Evolutionary conservation across 2,888 invertebrate genomes (phyloP), one percentile per base, ranked within the genome.

Genomic region (Eurytoma adleriae): DNA sequence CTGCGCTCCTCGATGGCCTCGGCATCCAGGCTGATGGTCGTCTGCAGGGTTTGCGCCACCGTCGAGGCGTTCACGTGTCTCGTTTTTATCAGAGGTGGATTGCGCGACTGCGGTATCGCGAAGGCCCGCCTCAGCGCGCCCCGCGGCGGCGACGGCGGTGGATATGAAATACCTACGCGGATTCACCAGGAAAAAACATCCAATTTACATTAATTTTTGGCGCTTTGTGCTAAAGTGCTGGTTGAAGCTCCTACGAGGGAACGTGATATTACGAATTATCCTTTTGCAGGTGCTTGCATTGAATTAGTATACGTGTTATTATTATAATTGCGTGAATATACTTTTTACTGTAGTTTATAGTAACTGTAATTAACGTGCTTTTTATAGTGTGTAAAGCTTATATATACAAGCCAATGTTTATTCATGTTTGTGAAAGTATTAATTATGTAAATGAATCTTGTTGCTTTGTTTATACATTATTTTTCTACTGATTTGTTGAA

Each of bases 61-160:
- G 89, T 85, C 78, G 92, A 91, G 30, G 94, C 93, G 86, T 93
- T 93, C 67, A 96, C 94, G 88, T 96, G 95, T 70, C 96, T 93
- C 86, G 96, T 96, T 91, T 96, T 97, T 71, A 95, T 92, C 74
- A 97, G 92, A 12, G 96, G 96, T 80, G 96, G 97, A 90, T 96
- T 94, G 88, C 96, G 95, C 80, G 91, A 91, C 86, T 93, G 94
- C 0, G 94, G 93, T 86, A 94, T 93, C 24, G 95, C 95, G 87
- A 96, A 94, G 1, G 91, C 90, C 62, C 91, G 87, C 72, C 91
- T 86, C 68, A 91, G 86, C 62, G 88, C 88, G 59, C 90, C 91
- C 91, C 93, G 92, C 88, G 89, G 92, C 86, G 88, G 96, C 84
- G 96, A 96, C 30, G 96, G 96, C 10, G 96, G 96, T 76, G 96